phyloP scores from a whole-genome alignment of 2,113 vertebrate genomes.

The Gobius niger region DNA sequence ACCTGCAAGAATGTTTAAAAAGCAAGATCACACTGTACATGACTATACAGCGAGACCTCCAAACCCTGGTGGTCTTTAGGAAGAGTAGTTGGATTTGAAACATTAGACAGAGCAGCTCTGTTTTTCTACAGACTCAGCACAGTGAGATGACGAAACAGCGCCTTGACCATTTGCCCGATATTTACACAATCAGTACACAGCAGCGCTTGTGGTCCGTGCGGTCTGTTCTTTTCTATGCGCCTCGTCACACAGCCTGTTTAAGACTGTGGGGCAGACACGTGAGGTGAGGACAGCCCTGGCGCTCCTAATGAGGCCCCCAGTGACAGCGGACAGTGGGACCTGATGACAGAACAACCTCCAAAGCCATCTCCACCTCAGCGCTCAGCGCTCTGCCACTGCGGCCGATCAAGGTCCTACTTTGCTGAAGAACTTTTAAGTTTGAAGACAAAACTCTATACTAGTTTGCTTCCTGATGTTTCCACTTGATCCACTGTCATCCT shows the following conservation, averaged over 20 bases:
- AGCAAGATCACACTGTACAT: no score
- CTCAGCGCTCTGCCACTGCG: constrained; percentile 19
- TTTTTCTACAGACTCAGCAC: not conserved
- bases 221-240: not conserved
- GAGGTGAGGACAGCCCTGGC: constrained; percentile 50
- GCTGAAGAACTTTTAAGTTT: constrained; percentile 15
- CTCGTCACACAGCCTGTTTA: not conserved
- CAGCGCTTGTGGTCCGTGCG: not conserved
- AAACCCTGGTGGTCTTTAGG: no score
- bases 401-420: constrained; percentile 14
- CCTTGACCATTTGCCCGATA: not conserved
- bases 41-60: no score
- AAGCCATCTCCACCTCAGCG: not conserved
- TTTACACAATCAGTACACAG: constrained; percentile 1
- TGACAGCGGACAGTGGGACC: constrained; percentile 39
- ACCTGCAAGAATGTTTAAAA: no score
- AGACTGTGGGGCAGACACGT: constrained; percentile 3
- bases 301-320: constrained; percentile 51
- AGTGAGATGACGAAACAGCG: not conserved
- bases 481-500: constrained; percentile 12
- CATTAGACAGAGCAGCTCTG: not conserved
- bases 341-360: constrained; percentile 43
- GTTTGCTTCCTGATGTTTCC: constrained; percentile 26
- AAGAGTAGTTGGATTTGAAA: not conserved
- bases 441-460: constrained; percentile 31